Conservation (phyloP, 2,113 vertebrate species). For the Halichoeres trimaculatus region DNA sequence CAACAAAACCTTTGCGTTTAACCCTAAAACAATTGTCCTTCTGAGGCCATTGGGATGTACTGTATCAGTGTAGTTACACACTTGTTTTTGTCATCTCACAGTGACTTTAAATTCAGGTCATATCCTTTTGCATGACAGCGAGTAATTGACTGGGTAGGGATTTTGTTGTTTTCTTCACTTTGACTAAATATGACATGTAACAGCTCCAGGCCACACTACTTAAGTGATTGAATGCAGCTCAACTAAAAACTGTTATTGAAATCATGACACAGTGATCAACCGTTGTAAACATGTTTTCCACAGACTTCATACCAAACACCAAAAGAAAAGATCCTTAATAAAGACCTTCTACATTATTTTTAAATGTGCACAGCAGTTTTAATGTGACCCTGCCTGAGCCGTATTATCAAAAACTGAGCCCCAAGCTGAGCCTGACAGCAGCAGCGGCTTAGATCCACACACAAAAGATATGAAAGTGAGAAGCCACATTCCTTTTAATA, state of each 20-base stretch:
- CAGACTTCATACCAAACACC: not conserved
- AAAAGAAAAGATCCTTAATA: not conserved
- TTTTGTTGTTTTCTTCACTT: not conserved
- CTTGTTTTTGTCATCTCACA: too few relatives aligned
- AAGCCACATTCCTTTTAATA: not conserved
- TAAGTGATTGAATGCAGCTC: not conserved
- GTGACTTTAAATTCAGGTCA: too few relatives aligned
- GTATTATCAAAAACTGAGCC: slow-evolving; percentile 14
- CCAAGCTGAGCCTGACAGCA: slow-evolving; percentile 6
- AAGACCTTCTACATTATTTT: not conserved
- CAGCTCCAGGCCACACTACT: too few relatives aligned
- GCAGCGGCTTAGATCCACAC: not conserved
- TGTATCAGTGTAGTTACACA: too few relatives aligned
- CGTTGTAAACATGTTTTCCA: not conserved
- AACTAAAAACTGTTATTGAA: not conserved
- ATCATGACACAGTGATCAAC: not conserved
- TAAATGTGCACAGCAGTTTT: not conserved
- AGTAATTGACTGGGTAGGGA: not conserved
- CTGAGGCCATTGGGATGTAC: too few relatives aligned
- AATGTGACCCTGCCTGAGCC: not conserved
- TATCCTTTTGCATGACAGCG: too few relatives aligned
- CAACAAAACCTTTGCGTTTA: too few relatives aligned
- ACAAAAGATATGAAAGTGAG: slow-evolving; percentile 15
- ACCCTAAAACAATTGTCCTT: too few relatives aligned
- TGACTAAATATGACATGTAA: not conserved